Conservation (phyloP, 2,113 vertebrate genomes). For the Mormyrus iriodes region DNA sequence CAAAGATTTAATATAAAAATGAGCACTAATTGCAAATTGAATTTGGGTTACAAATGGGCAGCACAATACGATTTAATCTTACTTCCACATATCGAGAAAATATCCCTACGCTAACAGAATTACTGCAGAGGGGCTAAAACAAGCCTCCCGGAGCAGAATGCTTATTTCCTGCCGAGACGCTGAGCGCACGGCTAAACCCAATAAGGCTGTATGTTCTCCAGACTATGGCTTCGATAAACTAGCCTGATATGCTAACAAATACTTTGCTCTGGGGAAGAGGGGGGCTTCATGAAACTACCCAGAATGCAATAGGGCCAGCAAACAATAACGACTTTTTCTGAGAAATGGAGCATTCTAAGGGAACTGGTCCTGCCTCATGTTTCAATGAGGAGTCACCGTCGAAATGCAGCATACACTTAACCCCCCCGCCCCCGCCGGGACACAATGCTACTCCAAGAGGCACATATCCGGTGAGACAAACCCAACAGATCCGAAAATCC, state of each 20-base stretch:
- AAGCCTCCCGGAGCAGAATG: not conserved
- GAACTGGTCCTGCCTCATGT: not conserved
- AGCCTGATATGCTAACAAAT: not conserved
- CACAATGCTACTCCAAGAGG: not conserved
- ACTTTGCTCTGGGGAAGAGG: not conserved
- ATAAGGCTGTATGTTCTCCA: not conserved
- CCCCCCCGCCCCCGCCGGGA: not conserved
- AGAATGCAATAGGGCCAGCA: not conserved
- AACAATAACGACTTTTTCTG: not conserved
- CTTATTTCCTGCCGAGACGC: not conserved
- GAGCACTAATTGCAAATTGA: slow-evolving; percentile 12
- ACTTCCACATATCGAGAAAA: slow-evolving; percentile 4
- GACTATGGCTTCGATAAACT: not conserved
- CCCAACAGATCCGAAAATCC: not conserved
- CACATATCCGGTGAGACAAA: not conserved
- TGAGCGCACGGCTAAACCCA: not conserved
- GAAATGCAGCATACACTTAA: not conserved
- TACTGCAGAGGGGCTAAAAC: not conserved
- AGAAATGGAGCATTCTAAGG: not conserved
- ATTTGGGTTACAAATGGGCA: not conserved
- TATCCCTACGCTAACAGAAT: not conserved
- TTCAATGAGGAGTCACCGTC: not conserved
- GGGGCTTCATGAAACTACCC: not conserved
- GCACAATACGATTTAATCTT: not conserved
- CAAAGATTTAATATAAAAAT: slow-evolving; percentile 24